Evolutionary conservation across 2,113 vertebrate species (phyloP), one percentile per base, ranked within the genome.

Genomic region (Hippocampus comes): DNA sequence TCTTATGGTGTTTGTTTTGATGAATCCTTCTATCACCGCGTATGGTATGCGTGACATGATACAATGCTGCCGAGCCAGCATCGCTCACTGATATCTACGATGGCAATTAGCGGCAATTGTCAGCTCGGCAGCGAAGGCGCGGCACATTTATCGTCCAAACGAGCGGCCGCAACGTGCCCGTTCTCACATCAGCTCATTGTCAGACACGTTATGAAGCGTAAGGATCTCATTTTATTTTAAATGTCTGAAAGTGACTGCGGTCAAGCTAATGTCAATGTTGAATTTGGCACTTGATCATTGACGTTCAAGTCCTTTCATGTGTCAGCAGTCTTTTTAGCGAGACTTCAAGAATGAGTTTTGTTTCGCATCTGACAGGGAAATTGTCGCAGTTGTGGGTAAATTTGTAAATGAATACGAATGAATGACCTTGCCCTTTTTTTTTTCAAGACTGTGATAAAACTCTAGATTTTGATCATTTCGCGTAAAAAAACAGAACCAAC

Each of bases 61-160:
- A 42, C 18, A 64, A n/a, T 21, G 20, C 38, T 42, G 63, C 34
- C 34, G 38, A 41, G 38, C 38, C 38, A 42, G 21, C 63, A 64
- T 64, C 38, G 4, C 38, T 42, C 63, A 42, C 63, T n/a, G 38
- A 64, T 64, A 42, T 42, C 63, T 64, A 42, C 38, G 18, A 41
- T 64, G 63, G 20, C 63, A 42, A 64, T 64, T 64, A 64, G 63
- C 14, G 38, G 18, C 63, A 42, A 64, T 64, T 43, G 63, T 42
- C 63, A 42, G 20, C 34, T 42, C 38, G 9, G 11, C 63, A 20
- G 63, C 21, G 38, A 30, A 42, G 59, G 15, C 17, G 18, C 59
- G 59, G 6, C 27, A 34, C 59, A 61, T 61, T 61, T 61, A 17
- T 61, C 27, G 59, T 30, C 15, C 59, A 34, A 61, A 64, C 63